Evolutionary conservation across 2,797 vertebrate species (phyloP).

Genomic region (Lindbergichthys nudifrons): DNA sequence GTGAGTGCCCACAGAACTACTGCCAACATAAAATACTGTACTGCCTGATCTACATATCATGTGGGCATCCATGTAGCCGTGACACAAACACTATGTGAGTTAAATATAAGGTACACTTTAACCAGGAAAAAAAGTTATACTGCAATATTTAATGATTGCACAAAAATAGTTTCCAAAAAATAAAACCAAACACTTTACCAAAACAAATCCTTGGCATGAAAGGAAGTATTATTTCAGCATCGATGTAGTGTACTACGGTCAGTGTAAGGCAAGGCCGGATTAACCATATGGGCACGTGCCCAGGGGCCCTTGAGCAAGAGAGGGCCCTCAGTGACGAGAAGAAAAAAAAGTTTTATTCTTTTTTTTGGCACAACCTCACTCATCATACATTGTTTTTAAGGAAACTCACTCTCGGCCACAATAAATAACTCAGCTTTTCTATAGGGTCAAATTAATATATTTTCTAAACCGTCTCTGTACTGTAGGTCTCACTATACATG

Average conservation of each 20-base stretch:
- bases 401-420: no score
- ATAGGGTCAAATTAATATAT: no score
- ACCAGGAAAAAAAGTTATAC: neutral
- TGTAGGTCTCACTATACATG: no score
- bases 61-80: neutral
- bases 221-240: slow-evolving; percentile 13
- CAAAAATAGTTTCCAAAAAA: neutral
- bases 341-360: no score
- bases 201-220: neutral
- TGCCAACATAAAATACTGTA: neutral
- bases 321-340: no score
- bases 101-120: neutral
- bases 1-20: neutral
- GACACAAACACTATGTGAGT: neutral
- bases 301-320: no score
- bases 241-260: slow-evolving; percentile 12
- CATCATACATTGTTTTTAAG: no score
- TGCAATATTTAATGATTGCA: neutral
- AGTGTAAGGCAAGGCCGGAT: no score
- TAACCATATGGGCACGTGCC: no score
- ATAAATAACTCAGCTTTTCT: no score
- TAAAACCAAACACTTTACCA: neutral
- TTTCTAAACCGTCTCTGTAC: no score
- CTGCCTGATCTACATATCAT: neutral
- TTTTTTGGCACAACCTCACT: no score